Percentiles rank a stretch among this genome's conserved stretches.
phyloP scores from a whole-genome alignment of 1,140 invertebrate species.

The Drosophila busckii region DNA sequence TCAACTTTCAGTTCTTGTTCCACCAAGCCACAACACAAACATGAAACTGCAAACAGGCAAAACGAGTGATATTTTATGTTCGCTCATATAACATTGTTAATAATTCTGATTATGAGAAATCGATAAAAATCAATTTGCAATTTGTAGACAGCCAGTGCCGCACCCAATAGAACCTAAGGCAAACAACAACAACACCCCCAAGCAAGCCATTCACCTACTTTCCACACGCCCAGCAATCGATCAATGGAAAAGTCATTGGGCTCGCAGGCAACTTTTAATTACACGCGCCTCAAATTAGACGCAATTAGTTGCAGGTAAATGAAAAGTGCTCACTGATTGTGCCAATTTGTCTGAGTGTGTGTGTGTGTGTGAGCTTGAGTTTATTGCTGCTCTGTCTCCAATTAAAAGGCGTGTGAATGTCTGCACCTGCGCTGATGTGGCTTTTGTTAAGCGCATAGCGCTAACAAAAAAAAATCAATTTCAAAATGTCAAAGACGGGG shows the following conservation, averaged over 20 bases:
- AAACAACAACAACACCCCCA: slow-evolving; percentile 4
- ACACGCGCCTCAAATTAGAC: slow-evolving; percentile 50
- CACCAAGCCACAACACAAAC: background rate
- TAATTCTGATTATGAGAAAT: slow-evolving; percentile 70
- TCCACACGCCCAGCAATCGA: slow-evolving; percentile 16
- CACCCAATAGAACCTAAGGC: slow-evolving; percentile 37
- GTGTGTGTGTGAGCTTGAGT: background rate
- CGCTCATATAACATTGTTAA: slow-evolving; percentile 15
- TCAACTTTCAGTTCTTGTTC: slow-evolving; percentile 62
- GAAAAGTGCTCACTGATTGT: slow-evolving; percentile 53
- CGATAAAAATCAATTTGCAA: slow-evolving; percentile 75
- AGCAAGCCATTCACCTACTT: background rate
- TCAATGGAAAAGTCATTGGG: slow-evolving; percentile 44
- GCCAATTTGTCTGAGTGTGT: slow-evolving; percentile 41
- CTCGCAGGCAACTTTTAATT: slow-evolving; percentile 54
- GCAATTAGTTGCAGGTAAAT: slow-evolving; percentile 51
- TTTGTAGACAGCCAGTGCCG: slow-evolving; percentile 55
- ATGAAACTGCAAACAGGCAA: slow-evolving; percentile 39
- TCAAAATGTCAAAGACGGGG: slow-evolving; percentile 60
- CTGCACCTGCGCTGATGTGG: slow-evolving; percentile 70
- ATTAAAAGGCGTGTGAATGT: slow-evolving; percentile 58
- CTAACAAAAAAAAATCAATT: slow-evolving; percentile 58
- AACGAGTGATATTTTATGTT: slow-evolving; percentile 68
- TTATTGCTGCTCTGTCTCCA: slow-evolving; percentile 15
- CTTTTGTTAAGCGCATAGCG: slow-evolving; percentile 29